Evolutionary conservation across 1,140 invertebrate genomes (phyloP).

Genomic region (Drosophila pectinifera): DNA sequence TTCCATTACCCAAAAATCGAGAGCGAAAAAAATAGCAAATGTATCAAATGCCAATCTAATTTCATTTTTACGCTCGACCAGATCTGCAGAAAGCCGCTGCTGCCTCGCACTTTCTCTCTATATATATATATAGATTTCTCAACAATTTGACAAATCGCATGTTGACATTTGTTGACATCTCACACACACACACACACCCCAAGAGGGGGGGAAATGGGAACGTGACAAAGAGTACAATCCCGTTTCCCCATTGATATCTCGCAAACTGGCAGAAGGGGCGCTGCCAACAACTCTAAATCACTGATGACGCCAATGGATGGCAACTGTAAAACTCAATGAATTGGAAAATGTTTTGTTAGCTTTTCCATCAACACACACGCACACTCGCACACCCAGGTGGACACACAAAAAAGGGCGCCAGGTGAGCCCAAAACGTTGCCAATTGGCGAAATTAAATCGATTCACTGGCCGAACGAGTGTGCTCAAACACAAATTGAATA

Average conservation of each 20-base stretch:
- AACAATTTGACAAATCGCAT: slow-evolving; percentile 83
- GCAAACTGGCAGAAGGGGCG: slow-evolving; percentile 20
- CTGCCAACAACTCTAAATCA: slow-evolving; percentile 49
- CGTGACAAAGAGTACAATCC: slow-evolving; percentile 62
- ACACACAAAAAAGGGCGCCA: slow-evolving; percentile 9
- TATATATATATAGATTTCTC: slow-evolving; percentile 43
- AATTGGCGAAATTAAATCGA: slow-evolving; percentile 48
- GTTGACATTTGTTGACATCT: slow-evolving; percentile 79
- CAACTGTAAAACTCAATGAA: slow-evolving; percentile 84
- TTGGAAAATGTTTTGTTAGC: slow-evolving; percentile 84
- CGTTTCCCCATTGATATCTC: slow-evolving; percentile 49
- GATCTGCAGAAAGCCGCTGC: slow-evolving; percentile 31
- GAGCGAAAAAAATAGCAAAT: slow-evolving; percentile 44
- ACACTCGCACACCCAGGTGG: slow-evolving; percentile 54
- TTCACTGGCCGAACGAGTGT: slow-evolving; percentile 34
- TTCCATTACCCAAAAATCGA: slow-evolving; percentile 10
- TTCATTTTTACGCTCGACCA: slow-evolving; percentile 81
- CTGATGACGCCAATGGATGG: slow-evolving; percentile 61
- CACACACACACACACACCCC: slow-evolving; percentile 33
- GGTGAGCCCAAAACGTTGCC: slow-evolving; percentile 50
- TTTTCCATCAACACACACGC: slow-evolving; percentile 70
- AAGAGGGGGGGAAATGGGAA: slow-evolving; percentile 10
- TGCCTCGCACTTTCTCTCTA: slow-evolving; percentile 40
- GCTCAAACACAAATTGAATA: slow-evolving; percentile 65
- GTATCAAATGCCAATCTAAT: slow-evolving; percentile 84